Evolutionary conservation across 2,113 vertebrate species (phyloP).

Genomic region (Sceloporus tristichus): DNA sequence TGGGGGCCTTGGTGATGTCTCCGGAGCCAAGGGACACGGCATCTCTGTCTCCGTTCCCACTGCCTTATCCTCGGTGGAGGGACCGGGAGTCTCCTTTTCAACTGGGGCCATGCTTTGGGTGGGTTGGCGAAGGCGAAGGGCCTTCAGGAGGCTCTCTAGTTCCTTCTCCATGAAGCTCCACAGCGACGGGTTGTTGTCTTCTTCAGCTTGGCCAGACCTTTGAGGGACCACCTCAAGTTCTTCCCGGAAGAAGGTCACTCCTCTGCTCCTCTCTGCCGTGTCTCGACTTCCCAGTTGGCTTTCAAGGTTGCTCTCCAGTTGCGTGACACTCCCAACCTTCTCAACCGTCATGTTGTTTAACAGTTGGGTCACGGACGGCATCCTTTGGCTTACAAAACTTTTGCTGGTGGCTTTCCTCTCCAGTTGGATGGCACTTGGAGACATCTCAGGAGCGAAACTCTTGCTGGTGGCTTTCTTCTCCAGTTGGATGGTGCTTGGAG

Average conservation of each 20-base stretch:
- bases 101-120: background rate
- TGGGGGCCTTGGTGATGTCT: too few species aligned
- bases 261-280: background rate
- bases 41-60: background rate
- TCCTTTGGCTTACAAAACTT: too few species aligned
- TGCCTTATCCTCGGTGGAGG: background rate
- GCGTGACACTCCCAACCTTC: background rate
- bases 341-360: background rate
- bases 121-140: background rate
- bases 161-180: conserved; percentile 4
- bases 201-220: background rate
- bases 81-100: too few species aligned
- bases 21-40: background rate
- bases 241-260: background rate
- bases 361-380: background rate
- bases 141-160: background rate
- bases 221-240: background rate
- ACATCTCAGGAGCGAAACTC: too few species aligned
- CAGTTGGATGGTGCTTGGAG: too few species aligned
- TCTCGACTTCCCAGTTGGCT: background rate
- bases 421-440: background rate
- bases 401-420: background rate
- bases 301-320: too few species aligned
- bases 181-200: background rate
- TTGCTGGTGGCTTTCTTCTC: too few species aligned